Conservation (phyloP, 2,113 vertebrate species). For the Ifrita kowaldi region DNA sequence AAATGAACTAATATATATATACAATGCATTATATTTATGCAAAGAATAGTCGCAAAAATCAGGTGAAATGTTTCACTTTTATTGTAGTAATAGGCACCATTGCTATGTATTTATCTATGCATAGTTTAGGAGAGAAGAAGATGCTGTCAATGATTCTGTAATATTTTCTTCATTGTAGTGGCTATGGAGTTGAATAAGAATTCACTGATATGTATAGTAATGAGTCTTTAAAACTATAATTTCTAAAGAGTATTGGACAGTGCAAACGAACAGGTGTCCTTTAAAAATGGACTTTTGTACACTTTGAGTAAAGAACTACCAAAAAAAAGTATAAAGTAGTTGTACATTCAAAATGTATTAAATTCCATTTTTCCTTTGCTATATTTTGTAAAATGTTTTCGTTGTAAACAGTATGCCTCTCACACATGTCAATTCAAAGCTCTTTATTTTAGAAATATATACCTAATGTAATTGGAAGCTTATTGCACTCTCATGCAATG, state of each 20-base stretch:
- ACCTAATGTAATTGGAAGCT: slow-evolving; percentile 76
- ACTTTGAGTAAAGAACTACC: slow-evolving; percentile 70
- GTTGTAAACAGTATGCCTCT: slow-evolving; percentile 73
- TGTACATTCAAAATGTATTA: slow-evolving; percentile 77
- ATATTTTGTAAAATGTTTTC: slow-evolving; percentile 75
- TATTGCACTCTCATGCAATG: slow-evolving; percentile 81
- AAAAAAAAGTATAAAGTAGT: slow-evolving; percentile 66
- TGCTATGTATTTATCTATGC: slow-evolving; percentile 68
- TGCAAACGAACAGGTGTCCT: slow-evolving; percentile 54
- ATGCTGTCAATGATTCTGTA: slow-evolving; percentile 67
- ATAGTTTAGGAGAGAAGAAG: slow-evolving; percentile 64
- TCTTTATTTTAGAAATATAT: slow-evolving; percentile 76
- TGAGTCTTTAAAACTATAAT: slow-evolving; percentile 55
- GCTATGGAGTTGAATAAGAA: slow-evolving; percentile 66
- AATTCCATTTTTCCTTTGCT: slow-evolving; percentile 69
- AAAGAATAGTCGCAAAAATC: slow-evolving; percentile 51
- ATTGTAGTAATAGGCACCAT: slow-evolving; percentile 54
- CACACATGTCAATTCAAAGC: slow-evolving; percentile 74
- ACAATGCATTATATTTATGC: slow-evolving; percentile 46
- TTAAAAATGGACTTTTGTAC: slow-evolving; percentile 69
- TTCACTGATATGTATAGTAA: slow-evolving; percentile 66
- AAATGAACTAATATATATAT: slow-evolving; percentile 31
- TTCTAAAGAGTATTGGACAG: slow-evolving; percentile 61
- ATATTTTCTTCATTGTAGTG: slow-evolving; percentile 69
- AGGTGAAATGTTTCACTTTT: slow-evolving; percentile 53